Conservation (phyloP, 2,888 invertebrate species). For the Shargacucullia verbasci region DNA sequence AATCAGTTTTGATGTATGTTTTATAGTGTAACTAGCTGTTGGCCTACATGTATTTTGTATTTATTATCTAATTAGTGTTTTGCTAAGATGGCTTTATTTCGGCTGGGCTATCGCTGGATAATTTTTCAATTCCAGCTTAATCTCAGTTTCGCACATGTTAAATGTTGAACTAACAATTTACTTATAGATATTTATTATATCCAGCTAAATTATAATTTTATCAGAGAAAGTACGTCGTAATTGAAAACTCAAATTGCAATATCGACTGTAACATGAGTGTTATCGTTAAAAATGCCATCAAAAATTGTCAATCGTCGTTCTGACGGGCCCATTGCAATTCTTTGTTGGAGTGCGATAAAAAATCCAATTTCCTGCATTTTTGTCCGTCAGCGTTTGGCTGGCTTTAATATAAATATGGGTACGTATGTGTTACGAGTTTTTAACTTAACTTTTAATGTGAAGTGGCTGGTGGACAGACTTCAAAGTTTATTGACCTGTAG, state of each 20-base stretch:
- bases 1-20: no score
- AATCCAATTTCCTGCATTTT: conserved; percentile 71
- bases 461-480: background rate
- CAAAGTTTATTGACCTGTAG: no score
- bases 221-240: no score
- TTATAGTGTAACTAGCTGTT: no score
- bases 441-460: conserved; percentile 5
- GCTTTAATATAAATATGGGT: conserved; percentile 11
- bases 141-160: no score
- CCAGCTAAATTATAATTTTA: no score
- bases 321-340: conserved; percentile 41
- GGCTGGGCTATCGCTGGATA: no score
- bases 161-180: no score
- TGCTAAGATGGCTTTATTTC: no score
- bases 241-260: conserved; percentile 18
- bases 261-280: conserved; percentile 14
- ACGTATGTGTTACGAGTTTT: conserved; percentile 24
- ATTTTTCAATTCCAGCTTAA: no score
- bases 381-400: conserved; percentile 34
- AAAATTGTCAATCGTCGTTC: conserved; percentile 46
- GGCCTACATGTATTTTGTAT: no score
- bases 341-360: conserved; percentile 63
- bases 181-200: no score
- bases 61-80: background rate
- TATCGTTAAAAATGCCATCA: conserved; percentile 50